A percentile compares a stretch with the other conserved stretches of the same genome.
Conservation (phyloP, 1,140 invertebrate species). For the Penaeus japonicus region DNA sequence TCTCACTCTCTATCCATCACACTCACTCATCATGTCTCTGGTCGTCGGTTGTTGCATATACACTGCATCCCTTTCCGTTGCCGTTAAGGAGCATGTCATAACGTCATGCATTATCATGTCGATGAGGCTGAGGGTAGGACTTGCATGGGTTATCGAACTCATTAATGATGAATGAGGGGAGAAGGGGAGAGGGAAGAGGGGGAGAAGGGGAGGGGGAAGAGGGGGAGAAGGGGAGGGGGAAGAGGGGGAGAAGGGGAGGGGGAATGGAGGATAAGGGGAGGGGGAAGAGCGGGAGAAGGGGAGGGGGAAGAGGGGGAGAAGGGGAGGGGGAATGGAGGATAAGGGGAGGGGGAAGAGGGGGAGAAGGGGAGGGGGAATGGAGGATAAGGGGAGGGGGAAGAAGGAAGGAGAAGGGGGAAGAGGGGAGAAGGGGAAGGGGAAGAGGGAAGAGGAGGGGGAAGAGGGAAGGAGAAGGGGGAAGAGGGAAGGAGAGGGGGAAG, state of each 20-base stretch:
- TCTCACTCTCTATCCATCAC: neutral
- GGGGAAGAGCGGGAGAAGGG: neutral
- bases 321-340: neutral
- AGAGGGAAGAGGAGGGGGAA: too few species aligned
- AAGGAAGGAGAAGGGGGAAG: neutral
- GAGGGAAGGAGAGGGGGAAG: too few species aligned
- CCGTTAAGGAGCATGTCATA: too few species aligned
- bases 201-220: neutral
- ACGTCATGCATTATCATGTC: too few species aligned
- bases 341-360: neutral
- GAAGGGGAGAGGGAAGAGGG: neutral
- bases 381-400: slow-evolving; percentile 1
- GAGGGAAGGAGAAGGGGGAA: too few species aligned
- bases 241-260: neutral
- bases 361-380: slow-evolving; percentile 10
- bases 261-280: neutral
- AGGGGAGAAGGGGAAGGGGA: too few species aligned
- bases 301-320: neutral
- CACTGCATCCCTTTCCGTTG: too few species aligned
- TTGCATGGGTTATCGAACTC: neutral
- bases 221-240: neutral
- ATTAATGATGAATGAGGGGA: neutral
- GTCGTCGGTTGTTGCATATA: too few species aligned
- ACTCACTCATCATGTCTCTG: neutral
- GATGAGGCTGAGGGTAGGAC: neutral